Evolutionary conservation across 2,113 vertebrate genomes (phyloP), one percentile per base, ranked within the genome.

Genomic region (Oncorhynchus clarkii): DNA sequence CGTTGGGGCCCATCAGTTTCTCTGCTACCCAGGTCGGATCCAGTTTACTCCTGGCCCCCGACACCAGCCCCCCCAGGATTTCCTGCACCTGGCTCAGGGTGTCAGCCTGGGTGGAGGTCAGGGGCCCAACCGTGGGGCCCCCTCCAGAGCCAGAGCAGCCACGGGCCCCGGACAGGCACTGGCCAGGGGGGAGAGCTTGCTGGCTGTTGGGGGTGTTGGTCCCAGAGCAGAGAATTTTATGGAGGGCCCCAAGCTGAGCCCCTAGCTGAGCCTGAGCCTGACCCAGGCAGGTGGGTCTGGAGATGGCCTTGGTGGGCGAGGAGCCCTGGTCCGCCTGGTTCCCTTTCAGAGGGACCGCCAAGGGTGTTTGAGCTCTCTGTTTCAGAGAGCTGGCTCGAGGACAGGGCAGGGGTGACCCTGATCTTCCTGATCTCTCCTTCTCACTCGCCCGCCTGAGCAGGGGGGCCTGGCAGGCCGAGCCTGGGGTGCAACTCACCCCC

Each of bases 21-120:
- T 93, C 87, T 0, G 87, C 85, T 76, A 91, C 90, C 5, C 75
- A 85, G 59, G 91, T 54, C 1, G 92, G 87, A 72, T 91, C 93
- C 80, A 89, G 77, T 4, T 93, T 93, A 73, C 88, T 92, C 84
- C 89, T 91, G 78, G 93, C 89, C 60, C 88, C 92, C 34, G 94
- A 91, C 88, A 95, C 92, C 80, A 95, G 84, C 74, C 94, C 94
- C 82, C 94, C 94, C 79, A 95, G 88, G 60, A 94, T 91, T 84
- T 95, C 94, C 83, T 94, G 94, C 77, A 94, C 89, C 20, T 93
- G 93, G 77, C 87, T 92, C 54, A 92, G 86, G 0, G 91, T 84
- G 78, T 94, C 93, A 0, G 91, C 88, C 59, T 93, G 94, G 80
- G 81, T 77, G 0, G 90, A 13, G 2, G 86, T 84, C 76, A 90